Evolutionary conservation across 2,888 invertebrate genomes (phyloP).

Genomic region (Sisyra nigra): DNA sequence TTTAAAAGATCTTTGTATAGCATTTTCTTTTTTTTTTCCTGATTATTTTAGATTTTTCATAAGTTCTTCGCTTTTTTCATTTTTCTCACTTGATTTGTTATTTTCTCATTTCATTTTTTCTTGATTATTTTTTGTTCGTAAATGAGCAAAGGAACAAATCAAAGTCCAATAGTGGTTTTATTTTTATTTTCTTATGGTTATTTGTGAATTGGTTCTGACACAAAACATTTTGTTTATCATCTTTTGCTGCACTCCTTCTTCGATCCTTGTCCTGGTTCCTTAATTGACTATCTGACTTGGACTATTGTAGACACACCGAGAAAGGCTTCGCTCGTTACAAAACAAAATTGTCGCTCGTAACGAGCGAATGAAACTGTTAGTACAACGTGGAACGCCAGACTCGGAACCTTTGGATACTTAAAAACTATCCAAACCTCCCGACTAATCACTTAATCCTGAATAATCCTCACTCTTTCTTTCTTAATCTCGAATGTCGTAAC

Average conservation of each 20-base stretch:
- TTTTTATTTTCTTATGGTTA: constrained; percentile 16
- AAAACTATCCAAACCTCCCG: constrained; percentile 5
- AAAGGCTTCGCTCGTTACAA: constrained; percentile 71
- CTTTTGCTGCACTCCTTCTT: constrained; percentile 26
- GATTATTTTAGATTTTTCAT: constrained; percentile 3
- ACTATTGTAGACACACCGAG: constrained; percentile 64
- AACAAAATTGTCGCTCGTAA: constrained; percentile 75
- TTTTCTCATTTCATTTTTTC: constrained; percentile 11
- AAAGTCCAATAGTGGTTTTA: constrained; percentile 7
- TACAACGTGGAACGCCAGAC: constrained; percentile 77
- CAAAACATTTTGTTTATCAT: constrained; percentile 28
- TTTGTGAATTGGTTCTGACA: constrained; percentile 20
- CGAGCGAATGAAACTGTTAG: constrained; percentile 75
- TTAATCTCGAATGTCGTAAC: not conserved
- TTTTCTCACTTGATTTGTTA: constrained; percentile 9
- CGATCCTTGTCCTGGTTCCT: constrained; percentile 15
- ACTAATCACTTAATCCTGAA: not conserved
- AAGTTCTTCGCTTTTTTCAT: constrained; percentile 1
- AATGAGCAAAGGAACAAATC: constrained; percentile 5
- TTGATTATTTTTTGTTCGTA: constrained; percentile 11
- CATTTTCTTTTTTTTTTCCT: constrained; percentile 6
- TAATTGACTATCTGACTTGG: constrained; percentile 12
- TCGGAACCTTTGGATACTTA: constrained; percentile 58
- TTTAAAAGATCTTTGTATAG: constrained; percentile 10
- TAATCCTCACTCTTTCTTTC: not conserved